Percentiles rank a stretch among this genome's conserved stretches.
phyloP scores from a whole-genome alignment of 2,888 invertebrate species.

The Drosophila planitibia region DNA sequence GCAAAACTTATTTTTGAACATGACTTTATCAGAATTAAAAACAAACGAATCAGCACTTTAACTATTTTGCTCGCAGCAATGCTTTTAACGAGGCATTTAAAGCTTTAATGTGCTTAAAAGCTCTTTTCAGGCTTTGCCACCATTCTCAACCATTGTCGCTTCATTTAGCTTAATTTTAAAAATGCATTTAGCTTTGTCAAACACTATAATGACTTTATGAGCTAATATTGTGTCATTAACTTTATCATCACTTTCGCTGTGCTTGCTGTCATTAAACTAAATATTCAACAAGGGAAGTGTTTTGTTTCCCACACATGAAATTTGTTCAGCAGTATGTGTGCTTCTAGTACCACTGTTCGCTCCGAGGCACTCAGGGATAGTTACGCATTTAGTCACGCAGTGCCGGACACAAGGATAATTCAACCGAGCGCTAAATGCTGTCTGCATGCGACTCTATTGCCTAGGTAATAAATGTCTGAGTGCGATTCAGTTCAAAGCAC shows the following conservation, averaged over 20 bases:
- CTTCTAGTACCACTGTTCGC: neutral
- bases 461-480: slow-evolving; percentile 75
- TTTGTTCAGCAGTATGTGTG: neutral
- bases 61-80: neutral
- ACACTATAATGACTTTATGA: slow-evolving; percentile 3
- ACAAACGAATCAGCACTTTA: neutral
- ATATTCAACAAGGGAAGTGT: neutral
- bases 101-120: slow-evolving; percentile 1
- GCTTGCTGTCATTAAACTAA: neutral
- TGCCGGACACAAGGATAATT: slow-evolving; percentile 23
- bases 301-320: slow-evolving; percentile 1
- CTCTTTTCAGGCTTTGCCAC: neutral
- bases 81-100: neutral
- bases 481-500: slow-evolving; percentile 37
- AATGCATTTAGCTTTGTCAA: neutral
- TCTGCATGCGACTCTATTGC: slow-evolving; percentile 57
- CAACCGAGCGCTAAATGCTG: slow-evolving; percentile 27
- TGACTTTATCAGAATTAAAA: neutral
- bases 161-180: neutral
- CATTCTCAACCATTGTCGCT: neutral
- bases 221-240: neutral
- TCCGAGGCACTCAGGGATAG: slow-evolving; percentile 12
- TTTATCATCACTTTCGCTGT: neutral
- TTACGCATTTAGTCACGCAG: slow-evolving; percentile 45
- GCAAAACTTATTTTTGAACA: neutral